Evolutionary conservation across 2,888 invertebrate species (phyloP).

Genomic region (Lapara coniferarum): DNA sequence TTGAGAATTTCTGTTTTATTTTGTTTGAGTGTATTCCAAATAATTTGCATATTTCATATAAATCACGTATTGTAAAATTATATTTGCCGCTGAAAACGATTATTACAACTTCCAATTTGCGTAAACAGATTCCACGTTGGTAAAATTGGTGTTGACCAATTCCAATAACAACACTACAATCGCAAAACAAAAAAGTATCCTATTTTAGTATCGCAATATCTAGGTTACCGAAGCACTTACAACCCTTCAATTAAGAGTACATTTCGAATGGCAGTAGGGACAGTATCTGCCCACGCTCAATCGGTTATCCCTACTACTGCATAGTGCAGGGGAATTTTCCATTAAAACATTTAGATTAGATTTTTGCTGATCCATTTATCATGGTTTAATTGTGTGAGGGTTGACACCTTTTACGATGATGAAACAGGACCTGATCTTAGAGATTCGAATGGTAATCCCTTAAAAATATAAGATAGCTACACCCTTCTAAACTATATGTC

Average conservation of each 20-base stretch:
- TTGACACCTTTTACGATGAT: constrained; percentile 60
- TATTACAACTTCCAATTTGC: too few relatives aligned
- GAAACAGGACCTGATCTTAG: constrained; percentile 48
- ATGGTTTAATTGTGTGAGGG: constrained; percentile 78
- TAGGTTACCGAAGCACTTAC: constrained; percentile 15
- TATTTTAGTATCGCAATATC: not conserved
- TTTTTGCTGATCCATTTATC: constrained; percentile 82
- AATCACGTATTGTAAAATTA: too few relatives aligned
- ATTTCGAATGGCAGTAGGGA: constrained; percentile 8
- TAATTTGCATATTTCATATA: not conserved
- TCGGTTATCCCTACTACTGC: constrained; percentile 40
- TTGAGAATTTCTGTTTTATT: not conserved
- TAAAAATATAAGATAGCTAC: constrained; percentile 57
- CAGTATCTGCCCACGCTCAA: constrained; percentile 28
- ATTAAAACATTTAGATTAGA: constrained; percentile 84
- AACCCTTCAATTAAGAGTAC: constrained; percentile 13
- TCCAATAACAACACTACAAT: not conserved
- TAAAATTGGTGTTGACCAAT: too few relatives aligned
- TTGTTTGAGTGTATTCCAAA: not conserved
- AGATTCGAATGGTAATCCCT: constrained; percentile 71
- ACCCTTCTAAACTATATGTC: not conserved
- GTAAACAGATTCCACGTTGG: not conserved
- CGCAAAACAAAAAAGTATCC: constrained; percentile 1
- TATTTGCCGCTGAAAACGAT: too few relatives aligned
- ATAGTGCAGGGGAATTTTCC: constrained; percentile 76